Evolutionary conservation across 2,113 vertebrate species (phyloP).

Genomic region (Brachypteracias leptosomus): DNA sequence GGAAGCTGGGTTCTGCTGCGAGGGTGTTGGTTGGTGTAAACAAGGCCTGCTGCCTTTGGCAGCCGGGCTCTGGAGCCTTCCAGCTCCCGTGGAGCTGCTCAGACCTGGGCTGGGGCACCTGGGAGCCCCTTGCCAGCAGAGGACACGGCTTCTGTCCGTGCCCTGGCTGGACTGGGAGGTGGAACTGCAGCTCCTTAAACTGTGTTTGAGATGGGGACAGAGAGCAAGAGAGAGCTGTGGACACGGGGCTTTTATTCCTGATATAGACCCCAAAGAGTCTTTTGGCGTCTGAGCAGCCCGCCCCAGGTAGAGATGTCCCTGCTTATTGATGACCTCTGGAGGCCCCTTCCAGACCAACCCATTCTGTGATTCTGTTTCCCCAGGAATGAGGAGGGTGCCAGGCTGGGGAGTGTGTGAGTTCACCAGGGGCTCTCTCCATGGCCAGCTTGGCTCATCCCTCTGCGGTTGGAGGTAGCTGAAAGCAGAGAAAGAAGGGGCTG

Average conservation of each 20-base stretch:
- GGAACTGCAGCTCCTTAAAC: too few relatives aligned
- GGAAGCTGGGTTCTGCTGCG: conserved; percentile 6
- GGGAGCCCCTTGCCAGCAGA: background rate
- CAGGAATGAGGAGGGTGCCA: background rate
- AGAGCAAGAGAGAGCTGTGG: background rate
- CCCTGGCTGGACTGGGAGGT: background rate
- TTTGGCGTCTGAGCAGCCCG: too few relatives aligned
- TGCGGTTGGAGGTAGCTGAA: conserved; percentile 8
- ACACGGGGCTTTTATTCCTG: background rate
- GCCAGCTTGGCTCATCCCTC: background rate
- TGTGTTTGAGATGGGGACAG: background rate
- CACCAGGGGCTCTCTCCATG: background rate
- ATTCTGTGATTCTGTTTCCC: background rate
- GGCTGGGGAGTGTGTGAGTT: background rate
- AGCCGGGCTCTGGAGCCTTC: background rate
- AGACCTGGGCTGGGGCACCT: background rate
- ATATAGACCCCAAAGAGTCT: too few relatives aligned
- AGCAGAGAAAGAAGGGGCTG: conserved; percentile 28
- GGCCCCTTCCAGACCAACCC: too few relatives aligned
- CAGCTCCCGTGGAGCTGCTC: background rate
- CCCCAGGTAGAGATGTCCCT: too few relatives aligned
- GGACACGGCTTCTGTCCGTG: fast-evolving
- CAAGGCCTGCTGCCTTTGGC: conserved; percentile 35
- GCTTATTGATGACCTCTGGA: too few relatives aligned
- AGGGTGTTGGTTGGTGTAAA: background rate